Conservation (phyloP, 2,113 vertebrate species). For the Caracal caracal region DNA sequence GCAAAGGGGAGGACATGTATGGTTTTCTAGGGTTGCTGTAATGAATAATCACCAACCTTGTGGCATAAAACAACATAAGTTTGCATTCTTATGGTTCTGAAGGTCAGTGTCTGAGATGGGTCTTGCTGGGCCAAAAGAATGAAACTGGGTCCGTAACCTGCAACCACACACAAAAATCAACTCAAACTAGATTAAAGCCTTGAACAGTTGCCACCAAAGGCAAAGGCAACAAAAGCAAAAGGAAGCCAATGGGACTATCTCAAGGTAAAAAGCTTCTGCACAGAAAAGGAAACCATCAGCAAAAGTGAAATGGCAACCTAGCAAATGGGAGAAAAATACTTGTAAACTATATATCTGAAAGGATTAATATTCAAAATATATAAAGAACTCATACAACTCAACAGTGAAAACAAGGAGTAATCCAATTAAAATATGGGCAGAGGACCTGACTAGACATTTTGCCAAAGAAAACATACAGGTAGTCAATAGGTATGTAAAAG, state of each 20-base stretch:
- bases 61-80: not conserved
- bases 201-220: not conserved
- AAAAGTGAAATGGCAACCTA: not conserved
- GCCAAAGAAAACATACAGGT: not conserved
- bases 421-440: not conserved
- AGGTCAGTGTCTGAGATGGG: not conserved
- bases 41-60: not conserved
- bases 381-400: not conserved
- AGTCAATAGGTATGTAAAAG: not conserved
- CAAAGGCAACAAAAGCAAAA: not conserved
- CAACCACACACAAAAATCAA: not conserved
- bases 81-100: not conserved
- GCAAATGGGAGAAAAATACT: not conserved
- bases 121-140: not conserved
- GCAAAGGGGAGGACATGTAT: not conserved
- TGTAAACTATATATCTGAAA: not conserved
- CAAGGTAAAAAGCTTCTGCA: not conserved
- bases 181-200: not conserved
- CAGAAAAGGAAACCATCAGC: not conserved
- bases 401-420: not conserved
- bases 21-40: not conserved
- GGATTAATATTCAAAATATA: not conserved
- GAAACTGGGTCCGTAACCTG: not conserved
- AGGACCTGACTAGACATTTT: not conserved
- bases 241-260: not conserved